A percentile compares a stretch with the other conserved stretches of the same genome.
These are phyloP conservation scores for Sebastiscus tertius DNA, from an alignment of 2,797 vertebrate species.

Conservation along the genomic window DNA sequence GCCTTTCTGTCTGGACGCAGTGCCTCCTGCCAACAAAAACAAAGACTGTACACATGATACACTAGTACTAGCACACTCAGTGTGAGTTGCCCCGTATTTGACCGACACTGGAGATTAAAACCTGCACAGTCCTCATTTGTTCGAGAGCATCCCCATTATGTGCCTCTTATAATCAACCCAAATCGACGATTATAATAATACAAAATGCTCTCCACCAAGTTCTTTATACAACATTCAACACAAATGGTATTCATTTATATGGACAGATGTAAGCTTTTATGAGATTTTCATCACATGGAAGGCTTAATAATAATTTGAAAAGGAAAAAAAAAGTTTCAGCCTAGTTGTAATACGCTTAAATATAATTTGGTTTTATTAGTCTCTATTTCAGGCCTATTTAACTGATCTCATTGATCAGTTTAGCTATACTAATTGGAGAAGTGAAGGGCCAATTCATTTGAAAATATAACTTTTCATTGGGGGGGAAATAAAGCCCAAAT, in stretches of 20 bases:
- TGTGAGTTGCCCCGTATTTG: background rate
- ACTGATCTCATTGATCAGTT: background rate
- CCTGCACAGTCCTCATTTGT: background rate
- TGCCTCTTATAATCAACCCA: background rate
- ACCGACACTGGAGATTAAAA: background rate
- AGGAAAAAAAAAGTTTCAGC: background rate
- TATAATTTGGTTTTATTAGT: background rate
- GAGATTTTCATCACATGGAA: background rate
- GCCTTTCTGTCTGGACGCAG: conserved; percentile 89
- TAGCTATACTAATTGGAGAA: background rate
- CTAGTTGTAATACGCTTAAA: background rate
- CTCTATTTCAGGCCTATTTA: background rate
- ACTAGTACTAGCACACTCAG: background rate
- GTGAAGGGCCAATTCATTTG: background rate
- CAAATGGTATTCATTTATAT: background rate
- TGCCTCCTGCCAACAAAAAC: conserved; percentile 82
- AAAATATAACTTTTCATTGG: background rate
- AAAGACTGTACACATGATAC: background rate
- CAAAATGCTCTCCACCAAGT: background rate
- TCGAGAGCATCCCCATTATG: background rate
- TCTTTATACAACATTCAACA: background rate
- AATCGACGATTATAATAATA: background rate
- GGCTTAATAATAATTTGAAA: background rate
- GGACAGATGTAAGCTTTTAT: background rate
- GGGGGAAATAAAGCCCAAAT: background rate